Evolutionary conservation across 2,888 invertebrate species (phyloP).

Genomic region (Chymomyza procnemis): DNA sequence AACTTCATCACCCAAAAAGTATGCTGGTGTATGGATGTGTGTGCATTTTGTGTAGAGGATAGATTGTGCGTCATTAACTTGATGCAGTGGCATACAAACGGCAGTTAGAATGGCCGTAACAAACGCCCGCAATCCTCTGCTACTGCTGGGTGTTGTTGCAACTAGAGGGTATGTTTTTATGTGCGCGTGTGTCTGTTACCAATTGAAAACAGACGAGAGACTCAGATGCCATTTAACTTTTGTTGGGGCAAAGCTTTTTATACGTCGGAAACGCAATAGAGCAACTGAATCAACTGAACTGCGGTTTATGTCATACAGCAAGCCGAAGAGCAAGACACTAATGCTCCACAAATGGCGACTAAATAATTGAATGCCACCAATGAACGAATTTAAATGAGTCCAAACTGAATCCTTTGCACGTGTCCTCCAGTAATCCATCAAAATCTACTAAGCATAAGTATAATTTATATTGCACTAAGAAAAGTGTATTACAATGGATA

Average conservation of each 20-base stretch:
- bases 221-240: slow-evolving; percentile 41
- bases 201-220: slow-evolving; percentile 12
- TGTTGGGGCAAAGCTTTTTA: slow-evolving; percentile 42
- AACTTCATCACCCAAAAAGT: slow-evolving; percentile 45
- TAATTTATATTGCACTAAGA: slow-evolving; percentile 5
- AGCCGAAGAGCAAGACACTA: slow-evolving; percentile 29
- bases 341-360: slow-evolving; percentile 50
- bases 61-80: slow-evolving; percentile 66
- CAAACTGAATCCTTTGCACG: too few relatives aligned
- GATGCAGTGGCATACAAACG: slow-evolving; percentile 40
- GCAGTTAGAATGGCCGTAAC: slow-evolving; percentile 36
- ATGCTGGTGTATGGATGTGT: slow-evolving; percentile 22
- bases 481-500: not conserved
- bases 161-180: slow-evolving; percentile 12
- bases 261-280: slow-evolving; percentile 40
- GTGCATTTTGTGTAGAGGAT: slow-evolving; percentile 31
- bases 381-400: too few relatives aligned
- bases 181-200: not conserved
- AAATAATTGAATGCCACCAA: slow-evolving; percentile 53
- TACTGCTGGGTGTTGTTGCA: slow-evolving; percentile 1
- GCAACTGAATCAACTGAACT: slow-evolving; percentile 55
- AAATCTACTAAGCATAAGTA: not conserved
- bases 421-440: too few relatives aligned
- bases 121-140: slow-evolving; percentile 32
- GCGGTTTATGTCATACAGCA: slow-evolving; percentile 42